Conservation (phyloP, 2,888 invertebrate genomes). For the Tortrix viridana region DNA sequence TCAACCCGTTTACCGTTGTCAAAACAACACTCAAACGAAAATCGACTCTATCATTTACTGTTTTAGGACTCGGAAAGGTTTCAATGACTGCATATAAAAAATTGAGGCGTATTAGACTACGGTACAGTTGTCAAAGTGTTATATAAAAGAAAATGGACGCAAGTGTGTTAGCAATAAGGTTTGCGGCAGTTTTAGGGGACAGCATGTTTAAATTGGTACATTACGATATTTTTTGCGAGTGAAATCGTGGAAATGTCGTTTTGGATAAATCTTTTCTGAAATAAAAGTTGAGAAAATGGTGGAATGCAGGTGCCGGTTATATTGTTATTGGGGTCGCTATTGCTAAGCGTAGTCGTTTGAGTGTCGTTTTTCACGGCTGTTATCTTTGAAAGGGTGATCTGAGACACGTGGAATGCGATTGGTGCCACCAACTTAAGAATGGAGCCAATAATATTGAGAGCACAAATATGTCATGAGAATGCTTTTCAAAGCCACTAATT, state of each 20-base stretch:
- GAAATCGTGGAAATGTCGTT: constrained; percentile 33
- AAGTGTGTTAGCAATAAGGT: constrained; percentile 11
- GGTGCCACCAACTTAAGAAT: no score
- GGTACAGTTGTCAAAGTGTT: constrained; percentile 29
- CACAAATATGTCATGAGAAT: no score
- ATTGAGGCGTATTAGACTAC: constrained; percentile 12
- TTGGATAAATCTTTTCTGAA: constrained; percentile 34
- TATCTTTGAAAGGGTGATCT: constrained; percentile 15
- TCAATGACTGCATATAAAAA: constrained; percentile 1
- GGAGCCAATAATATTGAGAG: no score
- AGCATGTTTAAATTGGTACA: constrained; percentile 14
- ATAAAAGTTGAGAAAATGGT: constrained; percentile 30
- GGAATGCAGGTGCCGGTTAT: constrained; percentile 30
- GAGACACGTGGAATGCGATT: neutral
- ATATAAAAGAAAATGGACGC: constrained; percentile 28
- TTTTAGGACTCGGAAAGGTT: neutral
- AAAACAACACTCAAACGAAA: constrained; percentile 14
- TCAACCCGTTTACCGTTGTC: constrained; percentile 14
- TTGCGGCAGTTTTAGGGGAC: constrained; percentile 7
- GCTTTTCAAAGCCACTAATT: no score
- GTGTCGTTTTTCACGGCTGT: constrained; percentile 8
- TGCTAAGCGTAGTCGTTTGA: constrained; percentile 12
- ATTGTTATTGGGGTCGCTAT: constrained; percentile 22
- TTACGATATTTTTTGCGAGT: constrained; percentile 30
- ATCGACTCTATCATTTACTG: neutral